Evolutionary conservation across 1,140 invertebrate genomes (phyloP), one percentile per base, ranked within the genome.

Genomic region (Rhopalosiphum padi): DNA sequence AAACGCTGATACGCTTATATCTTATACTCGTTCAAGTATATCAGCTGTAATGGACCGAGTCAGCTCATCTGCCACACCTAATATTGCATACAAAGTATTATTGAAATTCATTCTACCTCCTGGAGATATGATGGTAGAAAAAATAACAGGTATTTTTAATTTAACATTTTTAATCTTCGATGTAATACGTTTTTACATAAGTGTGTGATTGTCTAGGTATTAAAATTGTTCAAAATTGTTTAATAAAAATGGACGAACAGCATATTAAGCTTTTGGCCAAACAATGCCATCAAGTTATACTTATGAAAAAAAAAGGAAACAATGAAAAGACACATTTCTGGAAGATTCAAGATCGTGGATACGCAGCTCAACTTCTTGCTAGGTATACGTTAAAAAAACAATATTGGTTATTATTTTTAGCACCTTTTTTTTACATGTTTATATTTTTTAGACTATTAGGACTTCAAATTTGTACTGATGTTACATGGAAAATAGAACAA

Each of bases 121-220:
- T 35, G 94, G 94, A 37, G 90, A 94, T 93, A 86, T 94, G 55
- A 88, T 94, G 60, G 60, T 94, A 60, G 94, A 94, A 77, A 94
- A 94, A 94, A 89, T 94, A 43, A 93, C 94, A n/a, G 83, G 94
- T 94, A 93, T 51, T 48, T 46, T 77, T 77, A 2, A 41, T 41
- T n/a, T 37, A 23, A 68, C 15, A 89, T 85, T 53, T 91, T 53
- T 83, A 5, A 8, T 22, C 55, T 23, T 90, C 2, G 5, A 4
- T 7, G 9, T 21, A 41, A 43, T 30, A 43, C 30, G 3, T 68
- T 22, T 90, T 68, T 90, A 68, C 15, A 37, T 48, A 21, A 87
- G 0, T 15, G 37, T 48, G 2, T 89, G 18, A 37, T 89, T 89
- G 43, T 68, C 2, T 68, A 94, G 94, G 83, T 30, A 68, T 94